Percentiles rank a stretch among this genome's conserved stretches.
Conservation (phyloP, 2,113 vertebrate genomes). For the Phodopus roborovskii region DNA sequence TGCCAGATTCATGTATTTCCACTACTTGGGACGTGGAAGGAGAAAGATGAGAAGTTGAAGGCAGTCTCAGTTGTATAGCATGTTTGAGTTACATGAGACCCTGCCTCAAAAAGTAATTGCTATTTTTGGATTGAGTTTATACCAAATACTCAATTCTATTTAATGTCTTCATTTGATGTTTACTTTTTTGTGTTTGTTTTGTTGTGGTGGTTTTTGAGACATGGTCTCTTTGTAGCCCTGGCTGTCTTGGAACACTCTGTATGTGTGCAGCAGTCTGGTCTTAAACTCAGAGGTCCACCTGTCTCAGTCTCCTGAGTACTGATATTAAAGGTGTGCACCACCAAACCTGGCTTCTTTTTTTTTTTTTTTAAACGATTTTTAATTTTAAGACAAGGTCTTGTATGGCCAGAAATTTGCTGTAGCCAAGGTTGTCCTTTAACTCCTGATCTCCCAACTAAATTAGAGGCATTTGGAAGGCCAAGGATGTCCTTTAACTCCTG, state of each 20-base stretch:
- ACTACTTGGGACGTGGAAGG: background rate
- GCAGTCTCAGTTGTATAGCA: background rate
- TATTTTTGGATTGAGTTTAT: background rate
- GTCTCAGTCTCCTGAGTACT: background rate
- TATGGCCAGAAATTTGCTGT: background rate
- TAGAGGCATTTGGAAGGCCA: background rate
- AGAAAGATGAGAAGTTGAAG: background rate
- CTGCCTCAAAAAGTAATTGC: background rate
- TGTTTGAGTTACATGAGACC: background rate
- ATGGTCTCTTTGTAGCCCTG: background rate
- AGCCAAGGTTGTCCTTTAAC: background rate
- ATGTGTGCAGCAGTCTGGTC: background rate
- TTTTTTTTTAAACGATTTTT: background rate
- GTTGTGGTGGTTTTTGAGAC: background rate
- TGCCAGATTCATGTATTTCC: too few species aligned
- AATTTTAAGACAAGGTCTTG: background rate
- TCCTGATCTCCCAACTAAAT: background rate
- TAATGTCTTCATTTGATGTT: background rate
- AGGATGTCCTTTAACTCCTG: background rate
- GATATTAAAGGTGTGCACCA: background rate
- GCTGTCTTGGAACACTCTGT: background rate
- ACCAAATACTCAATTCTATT: slow-evolving; percentile 1
- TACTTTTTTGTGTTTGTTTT: background rate
- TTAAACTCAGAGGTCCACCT: background rate
- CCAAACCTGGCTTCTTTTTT: background rate